Percentiles rank a stretch among this genome's conserved stretches.
Conservation (phyloP, 2,797 vertebrate species). For the Ceryle rudis region DNA sequence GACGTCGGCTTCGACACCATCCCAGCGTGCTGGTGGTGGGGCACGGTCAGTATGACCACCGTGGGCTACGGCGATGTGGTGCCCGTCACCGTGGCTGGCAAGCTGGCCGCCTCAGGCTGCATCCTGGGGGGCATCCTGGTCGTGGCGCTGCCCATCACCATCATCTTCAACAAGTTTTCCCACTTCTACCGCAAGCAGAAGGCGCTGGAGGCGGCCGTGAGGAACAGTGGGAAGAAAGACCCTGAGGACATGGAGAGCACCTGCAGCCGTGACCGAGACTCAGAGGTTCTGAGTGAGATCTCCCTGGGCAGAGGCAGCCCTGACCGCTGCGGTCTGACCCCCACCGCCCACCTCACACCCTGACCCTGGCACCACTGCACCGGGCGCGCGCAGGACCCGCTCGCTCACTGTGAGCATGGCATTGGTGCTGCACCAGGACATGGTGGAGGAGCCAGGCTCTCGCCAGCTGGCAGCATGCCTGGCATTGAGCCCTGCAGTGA, state of each 20-base stretch:
- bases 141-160: conserved; percentile 96
- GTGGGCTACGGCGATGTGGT: conserved; percentile 97
- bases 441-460: accelerated
- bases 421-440: neutral
- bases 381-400: neutral
- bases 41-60: conserved; percentile 97
- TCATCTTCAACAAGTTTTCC: conserved; percentile 99
- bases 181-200: conserved; percentile 97
- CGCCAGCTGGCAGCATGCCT: accelerated
- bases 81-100: conserved; percentile 91
- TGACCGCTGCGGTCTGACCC: conserved; percentile 46
- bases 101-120: conserved; percentile 94
- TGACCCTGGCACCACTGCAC: neutral
- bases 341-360: neutral
- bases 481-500: accelerated
- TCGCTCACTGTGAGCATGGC: accelerated
- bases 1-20: conserved; percentile 93
- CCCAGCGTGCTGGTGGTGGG: conserved; percentile 99
- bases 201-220: conserved; percentile 93
- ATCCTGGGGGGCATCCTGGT: conserved; percentile 95
- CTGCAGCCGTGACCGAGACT: conserved; percentile 58
- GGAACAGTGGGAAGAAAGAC: conserved; percentile 84
- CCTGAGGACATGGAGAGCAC: conserved; percentile 22
- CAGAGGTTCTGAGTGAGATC: conserved; percentile 69
- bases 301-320: conserved; percentile 67